Evolutionary conservation across 2,888 invertebrate genomes (phyloP).

Genomic region (Luffia ferchaultella): DNA sequence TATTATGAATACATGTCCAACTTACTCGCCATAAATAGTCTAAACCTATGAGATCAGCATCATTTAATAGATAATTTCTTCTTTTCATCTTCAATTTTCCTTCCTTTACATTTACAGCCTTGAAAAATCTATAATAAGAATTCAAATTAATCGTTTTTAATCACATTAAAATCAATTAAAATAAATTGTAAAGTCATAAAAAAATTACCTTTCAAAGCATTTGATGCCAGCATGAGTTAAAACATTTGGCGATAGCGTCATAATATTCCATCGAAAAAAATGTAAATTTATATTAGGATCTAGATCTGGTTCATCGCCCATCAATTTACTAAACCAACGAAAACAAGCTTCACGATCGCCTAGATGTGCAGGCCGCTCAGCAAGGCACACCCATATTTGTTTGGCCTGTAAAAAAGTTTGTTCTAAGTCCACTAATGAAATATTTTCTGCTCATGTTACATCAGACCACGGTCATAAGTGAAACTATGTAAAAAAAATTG

Average conservation of each 20-base stretch:
- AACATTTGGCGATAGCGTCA: slow-evolving; percentile 89
- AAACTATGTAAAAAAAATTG: too few species aligned
- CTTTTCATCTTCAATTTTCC: slow-evolving; percentile 89
- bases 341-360: slow-evolving; percentile 96
- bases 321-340: slow-evolving; percentile 96
- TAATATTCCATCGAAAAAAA: slow-evolving; percentile 94
- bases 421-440: too few species aligned
- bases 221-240: slow-evolving; percentile 96
- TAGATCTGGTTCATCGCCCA: slow-evolving; percentile 96
- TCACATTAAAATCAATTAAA: not conserved
- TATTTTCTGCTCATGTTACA: too few species aligned
- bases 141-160: not conserved
- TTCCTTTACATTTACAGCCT: slow-evolving; percentile 94
- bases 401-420: slow-evolving; percentile 76
- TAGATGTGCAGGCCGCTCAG: slow-evolving; percentile 91
- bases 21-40: slow-evolving; percentile 95
- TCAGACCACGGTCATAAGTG: too few species aligned
- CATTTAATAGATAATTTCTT: slow-evolving; percentile 87
- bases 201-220: slow-evolving; percentile 73
- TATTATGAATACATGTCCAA: too few species aligned
- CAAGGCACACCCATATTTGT: slow-evolving; percentile 96
- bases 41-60: slow-evolving; percentile 93
- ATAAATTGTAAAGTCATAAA: not conserved
- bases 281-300: slow-evolving; percentile 96
- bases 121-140: slow-evolving; percentile 77